Conservation (phyloP, 2,888 invertebrate species). For the Drosophila paucipuncta region DNA sequence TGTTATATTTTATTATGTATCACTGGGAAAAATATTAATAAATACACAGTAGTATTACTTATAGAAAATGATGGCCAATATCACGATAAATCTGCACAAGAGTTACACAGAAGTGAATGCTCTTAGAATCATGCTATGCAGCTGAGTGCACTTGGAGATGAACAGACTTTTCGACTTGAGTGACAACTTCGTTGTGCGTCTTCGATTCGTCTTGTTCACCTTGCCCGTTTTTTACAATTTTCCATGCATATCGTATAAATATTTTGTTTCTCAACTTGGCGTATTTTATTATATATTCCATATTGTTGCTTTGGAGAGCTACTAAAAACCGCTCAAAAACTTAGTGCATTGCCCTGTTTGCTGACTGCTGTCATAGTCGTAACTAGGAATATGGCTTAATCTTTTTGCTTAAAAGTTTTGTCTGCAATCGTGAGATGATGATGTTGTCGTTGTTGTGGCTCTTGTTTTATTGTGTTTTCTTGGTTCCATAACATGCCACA, state of each 20-base stretch:
- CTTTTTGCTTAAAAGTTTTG: slow-evolving; percentile 51
- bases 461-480: slow-evolving; percentile 52
- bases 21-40: too few relatives aligned
- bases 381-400: slow-evolving; percentile 46
- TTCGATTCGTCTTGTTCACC: neutral
- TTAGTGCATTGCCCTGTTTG: slow-evolving; percentile 57
- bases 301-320: slow-evolving; percentile 34
- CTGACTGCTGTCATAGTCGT: slow-evolving; percentile 30
- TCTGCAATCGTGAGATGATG: slow-evolving; percentile 16
- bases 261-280: slow-evolving; percentile 3
- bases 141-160: neutral
- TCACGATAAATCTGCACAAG: neutral
- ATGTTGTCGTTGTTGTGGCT: slow-evolving; percentile 21
- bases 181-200: neutral
- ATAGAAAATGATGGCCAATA: neutral
- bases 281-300: slow-evolving; percentile 46
- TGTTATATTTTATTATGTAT: too few relatives aligned
- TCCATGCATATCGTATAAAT: neutral
- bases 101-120: neutral
- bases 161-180: neutral
- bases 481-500: slow-evolving; percentile 64
- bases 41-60: too few relatives aligned
- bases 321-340: slow-evolving; percentile 40
- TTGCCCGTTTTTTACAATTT: neutral
- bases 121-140: neutral